A percentile compares a stretch with the other conserved stretches of the same genome.
These are phyloP conservation scores for Acanthacorydalis orientalis DNA, from an alignment of 2,888 invertebrate genomes.

Conservation along the genomic window DNA sequence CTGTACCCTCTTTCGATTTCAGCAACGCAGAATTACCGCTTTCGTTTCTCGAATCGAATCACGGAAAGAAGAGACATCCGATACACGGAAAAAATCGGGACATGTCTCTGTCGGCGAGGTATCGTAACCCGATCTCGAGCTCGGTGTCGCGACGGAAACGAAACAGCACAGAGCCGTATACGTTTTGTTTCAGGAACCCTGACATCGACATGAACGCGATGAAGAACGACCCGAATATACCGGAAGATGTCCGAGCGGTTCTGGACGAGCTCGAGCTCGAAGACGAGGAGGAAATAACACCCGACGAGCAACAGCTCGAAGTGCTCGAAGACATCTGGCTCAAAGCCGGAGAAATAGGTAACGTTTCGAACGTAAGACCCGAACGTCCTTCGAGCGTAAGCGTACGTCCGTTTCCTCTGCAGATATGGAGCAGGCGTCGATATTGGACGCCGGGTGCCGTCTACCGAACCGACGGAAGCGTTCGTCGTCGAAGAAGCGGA, in stretches of 20 bases:
- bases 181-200: slow-evolving; percentile 11
- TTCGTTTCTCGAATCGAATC: slow-evolving; percentile 38
- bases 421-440: slow-evolving; percentile 33
- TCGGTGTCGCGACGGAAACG: too few species aligned
- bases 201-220: slow-evolving; percentile 15
- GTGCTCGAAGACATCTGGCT: slow-evolving; percentile 64
- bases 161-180: too few species aligned
- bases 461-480: slow-evolving; percentile 22
- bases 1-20: slow-evolving; percentile 1
- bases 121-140: not conserved
- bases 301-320: slow-evolving; percentile 56
- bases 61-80: slow-evolving; percentile 47
- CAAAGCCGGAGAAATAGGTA: slow-evolving; percentile 62
- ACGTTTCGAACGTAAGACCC: not conserved
- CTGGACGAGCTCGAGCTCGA: slow-evolving; percentile 33
- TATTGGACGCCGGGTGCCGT: slow-evolving; percentile 35
- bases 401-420: not conserved
- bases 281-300: slow-evolving; percentile 32
- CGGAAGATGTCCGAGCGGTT: slow-evolving; percentile 36
- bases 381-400: not conserved
- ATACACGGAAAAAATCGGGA: slow-evolving; percentile 33
- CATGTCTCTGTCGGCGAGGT: slow-evolving; percentile 6
- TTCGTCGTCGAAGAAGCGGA: slow-evolving; percentile 15
- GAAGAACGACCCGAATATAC: slow-evolving; percentile 28
- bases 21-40: slow-evolving; percentile 43